These are phyloP conservation scores for Stylophora pistillata DNA, from an alignment of 64 coral and sea anemone species.

Conservation along the genomic window DNA sequence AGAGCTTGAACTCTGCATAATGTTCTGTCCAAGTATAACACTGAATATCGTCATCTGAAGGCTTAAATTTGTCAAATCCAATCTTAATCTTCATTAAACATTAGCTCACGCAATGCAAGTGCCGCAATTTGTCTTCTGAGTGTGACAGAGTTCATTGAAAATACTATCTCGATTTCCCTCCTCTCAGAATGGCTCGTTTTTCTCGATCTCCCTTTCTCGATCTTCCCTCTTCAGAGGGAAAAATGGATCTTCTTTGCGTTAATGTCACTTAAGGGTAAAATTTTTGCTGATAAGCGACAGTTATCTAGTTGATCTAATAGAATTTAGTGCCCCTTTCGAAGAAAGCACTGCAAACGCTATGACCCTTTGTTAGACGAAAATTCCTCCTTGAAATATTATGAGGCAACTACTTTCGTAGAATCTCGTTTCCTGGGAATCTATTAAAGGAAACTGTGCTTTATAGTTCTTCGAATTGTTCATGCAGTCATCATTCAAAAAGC, in stretches of 20 bases:
- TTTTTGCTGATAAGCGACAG: constrained; percentile 35
- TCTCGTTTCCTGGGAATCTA: no score
- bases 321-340: constrained; percentile 46
- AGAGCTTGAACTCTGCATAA: no score
- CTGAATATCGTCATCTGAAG: constrained; percentile 15
- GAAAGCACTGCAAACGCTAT: constrained; percentile 45
- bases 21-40: no score
- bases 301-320: constrained; percentile 46
- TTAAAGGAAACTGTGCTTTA: background rate
- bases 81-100: background rate
- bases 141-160: background rate
- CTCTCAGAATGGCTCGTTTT: no score
- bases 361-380: constrained; percentile 28
- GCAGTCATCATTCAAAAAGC: no score
- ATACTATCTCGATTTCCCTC: background rate
- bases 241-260: background rate
- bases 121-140: no score
- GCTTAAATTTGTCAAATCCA: constrained; percentile 14
- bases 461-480: background rate
- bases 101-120: no score
- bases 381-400: constrained; percentile 29
- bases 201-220: no score
- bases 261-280: constrained; percentile 9
- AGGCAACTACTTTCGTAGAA: constrained; percentile 32
- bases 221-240: no score